Evolutionary conservation across 2,113 vertebrate species (phyloP).

Genomic region (Chionomys nivalis): DNA sequence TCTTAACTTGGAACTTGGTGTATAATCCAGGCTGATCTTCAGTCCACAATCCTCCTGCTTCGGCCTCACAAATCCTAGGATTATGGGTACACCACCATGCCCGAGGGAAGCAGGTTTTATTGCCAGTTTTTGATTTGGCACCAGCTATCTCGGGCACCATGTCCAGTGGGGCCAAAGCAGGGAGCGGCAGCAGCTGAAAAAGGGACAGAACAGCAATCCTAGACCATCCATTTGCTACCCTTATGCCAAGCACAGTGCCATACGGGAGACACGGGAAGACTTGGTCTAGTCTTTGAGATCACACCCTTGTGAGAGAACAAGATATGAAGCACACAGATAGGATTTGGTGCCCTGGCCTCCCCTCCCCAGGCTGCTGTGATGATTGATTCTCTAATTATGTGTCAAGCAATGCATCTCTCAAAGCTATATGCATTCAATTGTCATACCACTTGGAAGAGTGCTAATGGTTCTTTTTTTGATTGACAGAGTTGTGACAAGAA

Average conservation of each 20-base stretch:
- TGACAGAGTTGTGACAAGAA: slow-evolving; percentile 5
- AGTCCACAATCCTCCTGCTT: background rate
- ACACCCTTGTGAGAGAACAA: background rate
- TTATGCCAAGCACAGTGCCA: background rate
- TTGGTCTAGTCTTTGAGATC: background rate
- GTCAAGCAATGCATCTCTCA: slow-evolving; percentile 1
- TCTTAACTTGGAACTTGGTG: background rate
- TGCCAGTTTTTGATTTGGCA: background rate
- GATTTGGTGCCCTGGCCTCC: background rate
- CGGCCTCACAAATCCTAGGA: background rate
- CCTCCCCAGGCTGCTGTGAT: background rate
- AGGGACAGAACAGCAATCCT: background rate
- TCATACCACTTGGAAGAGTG: background rate
- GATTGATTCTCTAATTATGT: slow-evolving; percentile 3
- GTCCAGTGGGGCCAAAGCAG: background rate
- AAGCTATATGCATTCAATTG: background rate
- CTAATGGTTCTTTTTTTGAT: background rate
- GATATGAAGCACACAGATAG: background rate
- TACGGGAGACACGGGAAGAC: background rate
- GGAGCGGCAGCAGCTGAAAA: background rate
- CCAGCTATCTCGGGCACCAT: background rate
- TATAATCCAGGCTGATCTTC: background rate
- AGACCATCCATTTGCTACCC: background rate
- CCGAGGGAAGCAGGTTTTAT: background rate
- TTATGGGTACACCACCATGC: background rate